Evolutionary conservation across 2,888 invertebrate genomes (phyloP).

Genomic region (Sphaerophoria rueppellii): DNA sequence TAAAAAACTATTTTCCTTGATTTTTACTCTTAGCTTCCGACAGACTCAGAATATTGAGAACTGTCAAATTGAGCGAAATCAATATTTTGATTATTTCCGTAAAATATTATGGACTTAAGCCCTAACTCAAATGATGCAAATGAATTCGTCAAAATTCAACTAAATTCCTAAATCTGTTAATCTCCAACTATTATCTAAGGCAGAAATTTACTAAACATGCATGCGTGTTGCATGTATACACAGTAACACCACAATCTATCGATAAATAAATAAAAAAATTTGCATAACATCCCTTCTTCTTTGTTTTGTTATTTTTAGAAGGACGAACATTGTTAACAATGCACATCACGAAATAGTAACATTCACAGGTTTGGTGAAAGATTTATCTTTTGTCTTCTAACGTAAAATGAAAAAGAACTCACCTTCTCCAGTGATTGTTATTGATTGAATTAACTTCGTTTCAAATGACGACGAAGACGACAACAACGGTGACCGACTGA

Average conservation of each 20-base stretch:
- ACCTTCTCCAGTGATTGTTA: conserved; percentile 68
- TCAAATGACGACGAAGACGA: conserved; percentile 12
- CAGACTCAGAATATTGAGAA: too few relatives aligned
- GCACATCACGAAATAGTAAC: conserved; percentile 65
- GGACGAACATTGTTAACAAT: conserved; percentile 53
- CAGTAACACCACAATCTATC: not conserved
- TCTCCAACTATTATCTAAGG: too few relatives aligned
- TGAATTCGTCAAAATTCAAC: too few relatives aligned
- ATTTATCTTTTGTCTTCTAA: conserved; percentile 11
- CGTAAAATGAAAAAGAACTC: conserved; percentile 15
- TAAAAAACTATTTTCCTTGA: too few relatives aligned
- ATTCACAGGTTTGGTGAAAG: conserved; percentile 22
- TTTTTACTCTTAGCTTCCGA: too few relatives aligned
- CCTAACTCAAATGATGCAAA: too few relatives aligned
- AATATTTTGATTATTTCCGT: too few relatives aligned
- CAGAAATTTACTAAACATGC: not conserved
- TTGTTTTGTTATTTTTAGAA: conserved; percentile 32
- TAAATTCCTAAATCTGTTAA: too few relatives aligned
- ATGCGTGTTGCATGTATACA: too few relatives aligned
- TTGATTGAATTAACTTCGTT: conserved; percentile 67
- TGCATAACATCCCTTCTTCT: conserved; percentile 36
- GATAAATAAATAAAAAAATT: conserved; percentile 53
- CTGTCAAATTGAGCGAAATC: too few relatives aligned
- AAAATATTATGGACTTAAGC: too few relatives aligned
- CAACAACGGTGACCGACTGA: conserved; percentile 25